Percentiles rank a stretch among this genome's conserved stretches.
Conservation (phyloP, 2,113 vertebrate genomes). For the Grantiella picta region DNA sequence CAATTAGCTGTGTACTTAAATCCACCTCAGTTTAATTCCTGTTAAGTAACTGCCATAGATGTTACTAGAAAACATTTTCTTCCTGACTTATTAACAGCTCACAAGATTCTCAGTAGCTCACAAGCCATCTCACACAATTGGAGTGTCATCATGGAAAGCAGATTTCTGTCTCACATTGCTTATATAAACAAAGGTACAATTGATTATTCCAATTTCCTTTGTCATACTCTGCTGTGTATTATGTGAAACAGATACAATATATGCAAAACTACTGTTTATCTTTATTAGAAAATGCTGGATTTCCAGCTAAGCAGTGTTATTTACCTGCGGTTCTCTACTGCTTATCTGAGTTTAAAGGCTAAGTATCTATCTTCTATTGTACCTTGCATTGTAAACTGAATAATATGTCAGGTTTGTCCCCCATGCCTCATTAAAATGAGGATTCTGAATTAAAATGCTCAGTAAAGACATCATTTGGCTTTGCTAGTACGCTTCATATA, state of each 20-base stretch:
- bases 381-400: not conserved
- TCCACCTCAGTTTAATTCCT: conserved; percentile 13
- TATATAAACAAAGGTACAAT: not conserved
- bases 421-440: not conserved
- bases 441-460: not conserved
- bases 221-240: not conserved
- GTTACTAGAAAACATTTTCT: not conserved
- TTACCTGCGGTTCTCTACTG: not conserved
- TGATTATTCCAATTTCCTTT: not conserved
- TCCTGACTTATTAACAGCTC: not conserved
- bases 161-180: not conserved
- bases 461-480: not conserved
- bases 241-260: not conserved
- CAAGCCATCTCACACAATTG: not conserved
- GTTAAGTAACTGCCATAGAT: not conserved
- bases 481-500: not conserved
- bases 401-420: not conserved
- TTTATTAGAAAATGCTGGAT: not conserved
- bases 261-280: not conserved
- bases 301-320: not conserved
- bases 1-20: not conserved
- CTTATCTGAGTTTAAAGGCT: not conserved
- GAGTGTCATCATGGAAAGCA: not conserved
- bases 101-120: not conserved
- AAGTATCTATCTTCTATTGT: not conserved